A percentile compares a stretch with the other conserved stretches of the same genome.
Conservation (phyloP, 2,888 invertebrate species). For the Microdon myrmicae region DNA sequence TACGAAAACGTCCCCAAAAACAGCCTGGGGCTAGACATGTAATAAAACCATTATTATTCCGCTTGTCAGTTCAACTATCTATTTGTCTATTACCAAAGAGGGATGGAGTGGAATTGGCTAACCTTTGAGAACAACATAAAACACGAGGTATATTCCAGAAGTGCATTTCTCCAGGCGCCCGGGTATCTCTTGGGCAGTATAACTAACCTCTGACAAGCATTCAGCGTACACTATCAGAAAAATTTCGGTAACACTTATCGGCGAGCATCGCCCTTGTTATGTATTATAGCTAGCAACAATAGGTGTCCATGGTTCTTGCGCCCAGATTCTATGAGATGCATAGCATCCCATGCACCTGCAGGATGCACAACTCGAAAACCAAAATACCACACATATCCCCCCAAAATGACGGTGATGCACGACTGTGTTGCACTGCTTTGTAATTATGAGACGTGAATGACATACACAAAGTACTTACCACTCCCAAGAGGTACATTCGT, state of each 20-base stretch:
- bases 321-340: slow-evolving; percentile 30
- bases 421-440: slow-evolving; percentile 49
- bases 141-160: too few species aligned
- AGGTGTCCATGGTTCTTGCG: neutral
- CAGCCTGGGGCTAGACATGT: too few species aligned
- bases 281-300: slow-evolving; percentile 3
- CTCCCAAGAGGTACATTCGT: slow-evolving; percentile 66
- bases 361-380: slow-evolving; percentile 39
- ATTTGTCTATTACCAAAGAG: neutral
- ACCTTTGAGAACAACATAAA: slow-evolving; percentile 3
- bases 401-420: slow-evolving; percentile 37
- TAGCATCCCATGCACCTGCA: slow-evolving; percentile 46
- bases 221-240: slow-evolving; percentile 39
- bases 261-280: slow-evolving; percentile 20
- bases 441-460: slow-evolving; percentile 47
- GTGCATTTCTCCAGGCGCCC: slow-evolving; percentile 32
- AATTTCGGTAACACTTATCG: slow-evolving; percentile 30
- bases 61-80: neutral
- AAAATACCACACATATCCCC: neutral
- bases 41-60: too few species aligned
- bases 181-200: slow-evolving; percentile 43
- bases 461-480: slow-evolving; percentile 63
- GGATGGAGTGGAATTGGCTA: neutral
- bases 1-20: too few species aligned
- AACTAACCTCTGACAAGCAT: slow-evolving; percentile 45